Percentiles rank a stretch among this genome's conserved stretches.
Evolutionary conservation across 1,140 invertebrate genomes (phyloP).

Genomic region (Zaprionus ornatus): DNA sequence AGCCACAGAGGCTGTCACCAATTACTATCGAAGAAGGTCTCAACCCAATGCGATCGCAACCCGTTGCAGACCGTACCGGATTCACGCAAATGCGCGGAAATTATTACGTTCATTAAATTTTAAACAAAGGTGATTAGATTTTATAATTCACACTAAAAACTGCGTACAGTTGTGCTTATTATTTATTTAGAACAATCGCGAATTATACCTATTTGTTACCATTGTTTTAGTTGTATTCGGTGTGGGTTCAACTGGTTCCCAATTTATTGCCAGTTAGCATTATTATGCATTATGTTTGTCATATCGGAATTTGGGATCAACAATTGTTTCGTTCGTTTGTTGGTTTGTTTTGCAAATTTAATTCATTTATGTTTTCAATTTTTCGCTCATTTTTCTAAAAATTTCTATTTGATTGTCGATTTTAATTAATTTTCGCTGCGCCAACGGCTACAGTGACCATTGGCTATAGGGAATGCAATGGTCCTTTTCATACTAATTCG

Average conservation of each 20-base stretch:
- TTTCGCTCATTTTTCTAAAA: constrained; percentile 31
- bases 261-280: constrained; percentile 30
- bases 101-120: constrained; percentile 82
- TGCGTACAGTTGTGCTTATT: constrained; percentile 69
- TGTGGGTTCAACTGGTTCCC: background rate
- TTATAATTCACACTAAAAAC: constrained; percentile 61
- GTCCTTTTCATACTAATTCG: background rate
- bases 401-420: constrained; percentile 41
- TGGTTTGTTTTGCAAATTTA: constrained; percentile 33
- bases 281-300: constrained; percentile 49
- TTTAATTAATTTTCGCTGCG: constrained; percentile 70
- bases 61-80: background rate
- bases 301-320: constrained; percentile 64
- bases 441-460: background rate
- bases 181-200: constrained; percentile 74
- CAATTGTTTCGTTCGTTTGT: constrained; percentile 45
- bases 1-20: constrained; percentile 52
- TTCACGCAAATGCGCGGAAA: constrained; percentile 65
- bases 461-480: background rate
- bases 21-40: constrained; percentile 39
- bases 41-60: no score
- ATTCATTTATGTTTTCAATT: constrained; percentile 51
- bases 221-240: background rate
- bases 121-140: constrained; percentile 83
- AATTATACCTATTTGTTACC: constrained; percentile 67